Evolutionary conservation across 2,888 invertebrate genomes (phyloP).

Genomic region (Drosophila eohydei): DNA sequence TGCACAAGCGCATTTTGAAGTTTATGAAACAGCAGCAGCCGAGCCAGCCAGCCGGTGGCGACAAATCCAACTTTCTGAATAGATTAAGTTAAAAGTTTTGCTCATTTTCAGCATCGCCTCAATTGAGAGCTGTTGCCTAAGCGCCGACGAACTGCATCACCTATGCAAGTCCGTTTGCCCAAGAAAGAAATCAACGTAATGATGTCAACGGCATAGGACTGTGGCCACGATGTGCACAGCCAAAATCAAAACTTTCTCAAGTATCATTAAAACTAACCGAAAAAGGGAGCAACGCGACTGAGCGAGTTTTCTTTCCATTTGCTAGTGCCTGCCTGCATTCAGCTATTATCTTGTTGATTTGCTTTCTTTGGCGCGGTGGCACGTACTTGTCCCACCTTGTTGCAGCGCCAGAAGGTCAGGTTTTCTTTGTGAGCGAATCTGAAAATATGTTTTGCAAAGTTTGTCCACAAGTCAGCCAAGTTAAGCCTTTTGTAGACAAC

Average conservation of each 20-base stretch:
- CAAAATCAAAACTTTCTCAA: conserved; percentile 74
- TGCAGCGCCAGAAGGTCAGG: conserved; percentile 7
- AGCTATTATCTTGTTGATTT: conserved; percentile 72
- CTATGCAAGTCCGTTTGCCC: conserved; percentile 22
- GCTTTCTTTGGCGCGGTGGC: conserved; percentile 30
- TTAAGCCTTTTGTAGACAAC: conserved; percentile 69
- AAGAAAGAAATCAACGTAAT: conserved; percentile 69
- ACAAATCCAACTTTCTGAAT: conserved; percentile 75
- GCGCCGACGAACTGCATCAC: conserved; percentile 31
- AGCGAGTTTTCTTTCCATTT: conserved; percentile 33
- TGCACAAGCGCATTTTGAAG: conserved; percentile 81
- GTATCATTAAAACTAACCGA: conserved; percentile 77
- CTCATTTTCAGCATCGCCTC: conserved; percentile 76
- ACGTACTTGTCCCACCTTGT: conserved; percentile 31
- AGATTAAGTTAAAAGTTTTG: conserved; percentile 83
- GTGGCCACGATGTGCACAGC: conserved; percentile 5
- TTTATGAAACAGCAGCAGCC: conserved; percentile 76
- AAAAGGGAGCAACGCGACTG: conserved; percentile 36
- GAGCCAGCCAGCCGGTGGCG: conserved; percentile 17
- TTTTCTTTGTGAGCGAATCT: conserved; percentile 10
- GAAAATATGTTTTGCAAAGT: conserved; percentile 47
- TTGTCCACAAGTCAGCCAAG: conserved; percentile 56
- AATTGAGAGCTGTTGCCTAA: conserved; percentile 59
- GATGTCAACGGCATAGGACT: conserved; percentile 54
- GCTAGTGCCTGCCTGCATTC: conserved; percentile 36